Percentiles rank a stretch among this genome's conserved stretches.
These are phyloP conservation scores for Centrocercus urophasianus DNA, from an alignment of 2,113 vertebrate genomes.

Conservation along the genomic window DNA sequence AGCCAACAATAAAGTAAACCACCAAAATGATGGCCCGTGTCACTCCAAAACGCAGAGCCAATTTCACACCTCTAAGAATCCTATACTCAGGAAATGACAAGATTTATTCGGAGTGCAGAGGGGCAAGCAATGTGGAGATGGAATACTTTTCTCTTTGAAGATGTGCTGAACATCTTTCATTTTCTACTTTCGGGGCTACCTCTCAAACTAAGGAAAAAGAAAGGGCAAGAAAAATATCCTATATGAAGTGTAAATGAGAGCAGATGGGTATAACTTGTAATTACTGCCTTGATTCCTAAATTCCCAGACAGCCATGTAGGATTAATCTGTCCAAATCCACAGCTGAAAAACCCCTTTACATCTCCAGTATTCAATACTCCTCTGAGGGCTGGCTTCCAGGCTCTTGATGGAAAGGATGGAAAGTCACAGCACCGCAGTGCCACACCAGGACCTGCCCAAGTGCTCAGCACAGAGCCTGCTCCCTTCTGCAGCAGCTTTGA, in stretches of 20 bases:
- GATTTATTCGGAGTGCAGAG: not conserved
- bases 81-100: not conserved
- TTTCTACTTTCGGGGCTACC: not conserved
- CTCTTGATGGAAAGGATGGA: not conserved
- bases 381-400: not conserved
- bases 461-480: not conserved
- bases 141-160: not conserved
- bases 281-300: not conserved
- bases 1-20: not conserved
- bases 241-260: not conserved
- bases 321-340: not conserved
- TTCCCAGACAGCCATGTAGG: not conserved
- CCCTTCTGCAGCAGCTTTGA: not conserved
- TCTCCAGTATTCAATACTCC: not conserved
- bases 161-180: not conserved
- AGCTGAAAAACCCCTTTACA: not conserved
- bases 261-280: not conserved
- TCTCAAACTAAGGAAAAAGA: not conserved
- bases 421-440: not conserved
- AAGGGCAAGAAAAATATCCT: no score
- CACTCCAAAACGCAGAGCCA: not conserved
- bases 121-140: not conserved
- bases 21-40: not conserved
- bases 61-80: not conserved
- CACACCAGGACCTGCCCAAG: not conserved